Base-by-base conservation (phyloP, 1,140 invertebrate genomes). In the Micrasema minimum region DNA sequence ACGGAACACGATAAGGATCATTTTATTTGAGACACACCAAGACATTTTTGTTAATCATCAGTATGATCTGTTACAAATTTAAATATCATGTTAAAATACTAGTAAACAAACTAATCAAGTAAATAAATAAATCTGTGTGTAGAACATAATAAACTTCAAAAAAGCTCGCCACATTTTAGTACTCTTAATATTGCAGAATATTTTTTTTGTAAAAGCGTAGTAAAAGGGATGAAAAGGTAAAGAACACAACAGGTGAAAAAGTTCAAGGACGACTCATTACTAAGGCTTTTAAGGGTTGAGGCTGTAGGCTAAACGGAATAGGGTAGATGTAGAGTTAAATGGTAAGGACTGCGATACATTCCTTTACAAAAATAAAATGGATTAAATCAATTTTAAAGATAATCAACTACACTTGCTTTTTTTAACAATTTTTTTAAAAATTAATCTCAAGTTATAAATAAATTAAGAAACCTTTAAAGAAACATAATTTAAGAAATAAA, bases 161-260 rank as follows among this genome's bases (percentile, higher is more conserved):
- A 4, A 14, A 45, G 43, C 6, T 45, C 0, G 0, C n/a, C n/a
- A 12, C 12, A 45, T 16, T 16, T 14, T 0, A 12, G 0, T 45
- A 45, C n/a, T 45, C 2, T 48, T 20, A 2, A 7, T 9, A 18
- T 48, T 22, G 3, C 11, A 18, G 14, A 18, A 2, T 16, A 48
- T 18, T 20, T 16, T 20, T 10, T 16, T 20, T 2, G 18, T 20
- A 20, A 20, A 20, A 20, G 11, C 20, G 18, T 48, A 20, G 46
- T 16, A 48, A 16, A 2, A 6, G 20, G 18, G 46, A 7, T 31
- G 26, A 4, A 31, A 31, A 31, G 26, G 26, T 31, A 7, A 31
- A 31, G n/a, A 14, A 48, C 43, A 45, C 65, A 67, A 67, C 65
- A 67, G 65, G 65, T 67, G 51, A 67, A 57, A 31, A 14, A 31